Base-by-base conservation (phyloP, 1,140 invertebrate genomes). In the Carposina sasakii region DNA sequence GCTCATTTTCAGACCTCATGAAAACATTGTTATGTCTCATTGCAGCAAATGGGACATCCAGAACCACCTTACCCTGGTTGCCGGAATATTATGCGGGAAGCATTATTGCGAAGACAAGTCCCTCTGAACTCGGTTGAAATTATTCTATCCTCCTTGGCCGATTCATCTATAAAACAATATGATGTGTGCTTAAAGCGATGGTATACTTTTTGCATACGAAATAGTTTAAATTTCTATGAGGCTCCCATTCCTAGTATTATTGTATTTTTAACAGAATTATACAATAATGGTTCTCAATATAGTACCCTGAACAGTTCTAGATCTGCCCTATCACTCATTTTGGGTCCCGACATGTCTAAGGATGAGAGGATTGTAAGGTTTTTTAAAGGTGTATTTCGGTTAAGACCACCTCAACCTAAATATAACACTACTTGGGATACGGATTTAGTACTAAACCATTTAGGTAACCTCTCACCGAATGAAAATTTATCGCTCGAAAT, bases 401-500 rank as follows among this genome's bases (percentile, higher is more conserved):
- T 37, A 5, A 4, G 34, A 3, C 19, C 34, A 8, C 34, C 34
- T 17, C 16, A 5, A 37, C 34, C 34, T 6, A 37, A 20, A n/a
- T 37, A 37, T n/a, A 19, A 37, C n/a, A 37, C 16, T 19, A 37
- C 34, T 3, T 37, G 34, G 34, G 34, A 20, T 19, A 17, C 34
- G 3, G 4, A 10, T 33, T 9, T 5, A 17, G 34, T 37, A 3
- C n/a, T 37, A 4, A 20, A 37, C 20, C 5, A 8, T 19, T 37
- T 37, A 37, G 34, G 3, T 5, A 16, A 37, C 5, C 19, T 10
- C 9, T 37, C 17, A 19, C 34, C 34, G 4, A 20, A 37, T 19
- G 34, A 37, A 19, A 20, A 8, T n/a, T 19, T 37, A 20, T 19
- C 34, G 5, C 16, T 37, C 17, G 34, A 37, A 37, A 3, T 19